A percentile compares a stretch with the other conserved stretches of the same genome.
phyloP scores from a whole-genome alignment of 2,797 vertebrate species.

The Micromesistius poutassou region DNA sequence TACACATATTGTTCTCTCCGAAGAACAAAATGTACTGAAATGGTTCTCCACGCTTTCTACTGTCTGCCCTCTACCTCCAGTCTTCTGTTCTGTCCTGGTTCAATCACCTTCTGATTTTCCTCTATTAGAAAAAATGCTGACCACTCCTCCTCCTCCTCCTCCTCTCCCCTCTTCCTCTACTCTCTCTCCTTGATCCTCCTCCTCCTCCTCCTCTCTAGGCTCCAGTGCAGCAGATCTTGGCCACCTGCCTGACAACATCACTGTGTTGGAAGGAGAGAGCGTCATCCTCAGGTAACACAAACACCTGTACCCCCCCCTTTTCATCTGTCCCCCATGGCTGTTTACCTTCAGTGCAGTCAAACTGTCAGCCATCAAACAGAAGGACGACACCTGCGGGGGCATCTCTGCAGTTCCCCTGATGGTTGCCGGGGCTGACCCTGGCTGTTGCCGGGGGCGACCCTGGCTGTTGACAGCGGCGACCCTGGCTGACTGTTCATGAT shows the following conservation, averaged over 20 bases:
- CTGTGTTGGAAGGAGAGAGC: conserved; percentile 85
- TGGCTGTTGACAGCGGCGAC: not conserved
- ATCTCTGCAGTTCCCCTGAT: not conserved
- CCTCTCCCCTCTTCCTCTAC: conserved; percentile 75
- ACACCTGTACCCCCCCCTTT: conserved; percentile 33
- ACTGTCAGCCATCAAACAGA: conserved; percentile 1
- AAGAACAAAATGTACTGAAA: not conserved
- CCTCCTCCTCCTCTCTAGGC: conserved; percentile 74
- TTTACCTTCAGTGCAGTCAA: conserved; percentile 1
- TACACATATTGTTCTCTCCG: too few relatives aligned
- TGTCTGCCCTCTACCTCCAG: not conserved
- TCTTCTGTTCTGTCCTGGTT: not conserved
- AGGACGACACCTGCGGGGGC: not conserved
- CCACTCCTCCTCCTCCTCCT: conserved; percentile 40
- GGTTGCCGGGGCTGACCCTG: not conserved
- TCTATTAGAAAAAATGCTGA: not conserved
- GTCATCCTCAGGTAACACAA: conserved; percentile 83
- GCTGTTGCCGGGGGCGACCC: not conserved
- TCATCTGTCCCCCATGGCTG: not conserved
- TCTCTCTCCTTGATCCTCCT: conserved; percentile 52
- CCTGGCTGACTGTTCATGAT: not conserved
- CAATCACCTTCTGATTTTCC: not conserved
- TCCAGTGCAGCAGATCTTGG: conserved; percentile 78
- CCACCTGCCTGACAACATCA: conserved; percentile 88
- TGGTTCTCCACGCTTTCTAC: not conserved